phyloP scores from a whole-genome alignment of 2,888 invertebrate species.

The Caenorhabditis wallacei region DNA sequence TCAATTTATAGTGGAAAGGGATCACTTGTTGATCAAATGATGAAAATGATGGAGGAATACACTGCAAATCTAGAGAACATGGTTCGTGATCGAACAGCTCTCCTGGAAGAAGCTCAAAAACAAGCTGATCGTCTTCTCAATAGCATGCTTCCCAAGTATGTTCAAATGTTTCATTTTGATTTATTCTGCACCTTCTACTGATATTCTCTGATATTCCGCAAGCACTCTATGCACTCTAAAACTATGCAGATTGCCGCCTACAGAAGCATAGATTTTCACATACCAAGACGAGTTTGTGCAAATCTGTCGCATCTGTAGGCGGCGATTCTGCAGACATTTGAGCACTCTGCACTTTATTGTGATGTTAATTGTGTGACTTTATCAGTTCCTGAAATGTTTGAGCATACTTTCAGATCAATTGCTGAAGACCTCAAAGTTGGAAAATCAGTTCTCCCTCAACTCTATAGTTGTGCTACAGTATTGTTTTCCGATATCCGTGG shows the following conservation, averaged over 20 bases:
- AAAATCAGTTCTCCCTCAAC: slow-evolving; percentile 81
- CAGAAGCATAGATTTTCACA: slow-evolving; percentile 70
- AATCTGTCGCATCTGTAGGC: slow-evolving; percentile 70
- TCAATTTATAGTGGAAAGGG: slow-evolving; percentile 82
- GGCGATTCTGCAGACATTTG: slow-evolving; percentile 34
- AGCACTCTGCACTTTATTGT: slow-evolving; percentile 26
- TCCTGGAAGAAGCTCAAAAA: slow-evolving; percentile 82
- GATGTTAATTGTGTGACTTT: neutral
- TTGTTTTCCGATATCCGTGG: slow-evolving; percentile 82
- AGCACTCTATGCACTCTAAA: neutral
- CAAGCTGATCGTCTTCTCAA: slow-evolving; percentile 82
- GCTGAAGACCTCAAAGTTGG: slow-evolving; percentile 82
- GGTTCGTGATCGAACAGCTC: slow-evolving; percentile 80
- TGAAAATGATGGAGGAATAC: slow-evolving; percentile 82
- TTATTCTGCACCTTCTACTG: slow-evolving; percentile 5
- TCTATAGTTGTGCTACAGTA: slow-evolving; percentile 81
- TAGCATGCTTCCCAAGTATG: slow-evolving; percentile 81
- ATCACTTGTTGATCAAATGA: slow-evolving; percentile 82
- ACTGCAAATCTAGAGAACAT: slow-evolving; percentile 81
- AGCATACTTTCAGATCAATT: slow-evolving; percentile 75
- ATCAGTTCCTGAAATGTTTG: slow-evolving; percentile 11
- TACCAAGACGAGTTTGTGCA: slow-evolving; percentile 53
- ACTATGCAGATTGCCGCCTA: slow-evolving; percentile 47
- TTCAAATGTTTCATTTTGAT: slow-evolving; percentile 2
- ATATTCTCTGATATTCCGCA: slow-evolving; percentile 47